phyloP scores from a whole-genome alignment of 2,797 vertebrate genomes.

The Enteromius unitaeniatus region DNA sequence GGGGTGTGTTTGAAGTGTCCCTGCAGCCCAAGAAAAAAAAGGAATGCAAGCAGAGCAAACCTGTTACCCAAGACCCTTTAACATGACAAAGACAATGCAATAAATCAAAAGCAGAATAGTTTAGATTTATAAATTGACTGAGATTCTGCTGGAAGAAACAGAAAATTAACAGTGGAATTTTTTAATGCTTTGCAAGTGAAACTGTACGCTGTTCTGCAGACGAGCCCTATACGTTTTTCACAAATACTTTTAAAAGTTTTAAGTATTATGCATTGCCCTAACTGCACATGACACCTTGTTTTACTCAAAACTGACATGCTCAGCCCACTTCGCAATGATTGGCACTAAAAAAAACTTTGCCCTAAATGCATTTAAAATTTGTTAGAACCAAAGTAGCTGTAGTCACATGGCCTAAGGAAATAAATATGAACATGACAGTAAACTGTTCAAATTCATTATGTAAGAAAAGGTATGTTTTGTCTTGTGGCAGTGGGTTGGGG shows the following conservation, averaged over 20 bases:
- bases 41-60: slow-evolving; percentile 40
- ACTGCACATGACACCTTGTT: no score
- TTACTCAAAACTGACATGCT: background rate
- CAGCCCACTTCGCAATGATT: background rate
- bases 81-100: background rate
- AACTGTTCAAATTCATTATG: background rate
- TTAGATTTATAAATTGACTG: background rate
- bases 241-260: background rate
- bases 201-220: background rate
- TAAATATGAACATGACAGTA: background rate
- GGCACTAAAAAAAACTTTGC: background rate
- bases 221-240: background rate
- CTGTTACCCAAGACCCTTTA: slow-evolving; percentile 23
- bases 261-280: background rate
- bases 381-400: background rate
- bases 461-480: background rate
- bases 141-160: background rate
- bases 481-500: background rate
- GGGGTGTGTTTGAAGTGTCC: background rate
- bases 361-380: background rate
- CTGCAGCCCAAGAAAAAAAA: slow-evolving; percentile 10
- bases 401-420: background rate
- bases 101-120: background rate
- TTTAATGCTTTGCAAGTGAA: background rate
- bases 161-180: background rate